Conservation (phyloP, 2,113 vertebrate genomes). For the Erinaceus europaeus region DNA sequence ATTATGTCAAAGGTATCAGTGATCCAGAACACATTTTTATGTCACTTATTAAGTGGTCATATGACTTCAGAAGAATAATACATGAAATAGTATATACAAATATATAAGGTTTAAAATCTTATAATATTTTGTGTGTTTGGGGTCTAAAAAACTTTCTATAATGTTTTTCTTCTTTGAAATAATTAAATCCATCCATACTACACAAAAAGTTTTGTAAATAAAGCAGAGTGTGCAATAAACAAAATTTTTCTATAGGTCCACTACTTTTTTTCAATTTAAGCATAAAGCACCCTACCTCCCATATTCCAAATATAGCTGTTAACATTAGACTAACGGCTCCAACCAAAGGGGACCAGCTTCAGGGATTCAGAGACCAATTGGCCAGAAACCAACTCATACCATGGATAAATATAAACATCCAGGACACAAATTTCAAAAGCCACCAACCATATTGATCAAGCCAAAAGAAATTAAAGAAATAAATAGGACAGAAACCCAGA, state of each 20-base stretch:
- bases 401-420: too few species aligned
- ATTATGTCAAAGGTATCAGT: background rate
- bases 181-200: background rate
- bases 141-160: background rate
- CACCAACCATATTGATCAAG: too few species aligned
- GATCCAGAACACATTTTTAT: background rate
- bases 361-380: too few species aligned
- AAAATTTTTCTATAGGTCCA: background rate
- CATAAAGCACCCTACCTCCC: too few species aligned
- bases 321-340: too few species aligned
- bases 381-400: too few species aligned
- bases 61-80: background rate
- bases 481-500: too few species aligned
- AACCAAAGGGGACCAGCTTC: too few species aligned
- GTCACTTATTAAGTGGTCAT: background rate
- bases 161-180: background rate
- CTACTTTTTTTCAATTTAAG: background rate
- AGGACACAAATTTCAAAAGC: too few species aligned
- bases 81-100: background rate
- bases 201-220: background rate
- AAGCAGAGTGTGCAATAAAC: background rate
- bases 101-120: background rate
- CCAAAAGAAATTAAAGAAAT: too few species aligned
- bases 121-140: background rate
- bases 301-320: too few species aligned